Percentiles rank a stretch among this genome's conserved stretches.
phyloP scores from a whole-genome alignment of 2,888 invertebrate species.

The Octonoba sinensis region DNA sequence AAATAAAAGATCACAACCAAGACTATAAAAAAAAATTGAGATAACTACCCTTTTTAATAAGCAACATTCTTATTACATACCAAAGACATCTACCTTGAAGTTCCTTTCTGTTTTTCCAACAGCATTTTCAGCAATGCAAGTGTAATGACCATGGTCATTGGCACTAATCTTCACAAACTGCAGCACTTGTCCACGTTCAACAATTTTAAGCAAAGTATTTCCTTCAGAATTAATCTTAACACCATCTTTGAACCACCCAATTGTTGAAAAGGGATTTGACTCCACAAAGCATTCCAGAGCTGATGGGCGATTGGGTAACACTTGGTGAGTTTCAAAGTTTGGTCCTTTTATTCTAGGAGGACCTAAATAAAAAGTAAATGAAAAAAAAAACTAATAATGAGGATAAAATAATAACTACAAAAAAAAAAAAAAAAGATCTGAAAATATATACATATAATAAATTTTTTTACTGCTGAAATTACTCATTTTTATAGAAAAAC shows the following conservation, averaged over 20 bases:
- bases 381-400: neutral
- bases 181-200: slow-evolving; percentile 39
- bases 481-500: neutral
- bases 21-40: neutral
- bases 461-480: neutral
- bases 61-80: slow-evolving; percentile 37
- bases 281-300: slow-evolving; percentile 54
- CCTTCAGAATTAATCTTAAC: slow-evolving; percentile 33
- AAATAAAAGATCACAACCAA: no score
- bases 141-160: slow-evolving; percentile 67
- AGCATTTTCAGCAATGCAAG: slow-evolving; percentile 68
- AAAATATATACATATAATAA: neutral
- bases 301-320: slow-evolving; percentile 52
- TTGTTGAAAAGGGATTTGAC: slow-evolving; percentile 68
- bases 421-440: neutral
- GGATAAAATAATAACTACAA: no score
- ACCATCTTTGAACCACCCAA: slow-evolving; percentile 69
- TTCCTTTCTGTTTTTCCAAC: slow-evolving; percentile 68
- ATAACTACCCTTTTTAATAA: neutral
- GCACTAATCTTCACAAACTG: slow-evolving; percentile 60
- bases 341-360: slow-evolving; percentile 48
- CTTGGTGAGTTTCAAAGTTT: slow-evolving; percentile 25
- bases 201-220: slow-evolving; percentile 27
- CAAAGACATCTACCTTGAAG: slow-evolving; percentile 64
- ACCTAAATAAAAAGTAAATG: slow-evolving; percentile 10